phyloP scores from a whole-genome alignment of 2,113 vertebrate species.

The Actenoides hombroni region DNA sequence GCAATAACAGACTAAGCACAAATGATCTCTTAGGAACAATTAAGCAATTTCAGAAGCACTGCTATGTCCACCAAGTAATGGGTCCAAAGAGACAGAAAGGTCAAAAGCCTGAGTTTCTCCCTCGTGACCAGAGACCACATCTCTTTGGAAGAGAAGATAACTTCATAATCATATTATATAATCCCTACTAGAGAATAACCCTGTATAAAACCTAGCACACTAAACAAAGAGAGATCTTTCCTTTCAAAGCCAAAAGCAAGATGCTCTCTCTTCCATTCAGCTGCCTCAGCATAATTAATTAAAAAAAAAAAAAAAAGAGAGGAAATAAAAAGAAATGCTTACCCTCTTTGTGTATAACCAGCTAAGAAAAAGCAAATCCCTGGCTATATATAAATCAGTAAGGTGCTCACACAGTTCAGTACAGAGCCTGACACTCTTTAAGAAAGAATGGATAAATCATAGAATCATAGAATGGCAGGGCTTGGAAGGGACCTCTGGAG shows the following conservation, averaged over 20 bases:
- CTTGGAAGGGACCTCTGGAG: no score
- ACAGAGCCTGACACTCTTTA: neutral
- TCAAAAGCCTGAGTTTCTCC: neutral
- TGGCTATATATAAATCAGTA: neutral
- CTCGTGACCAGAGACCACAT: neutral
- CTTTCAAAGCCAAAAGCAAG: neutral
- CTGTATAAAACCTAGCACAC: neutral
- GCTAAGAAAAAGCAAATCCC: neutral
- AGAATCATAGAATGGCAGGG: no score
- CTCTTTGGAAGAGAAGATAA: neutral
- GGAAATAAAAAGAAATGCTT: neutral
- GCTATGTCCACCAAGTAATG: neutral
- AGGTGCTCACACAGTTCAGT: neutral
- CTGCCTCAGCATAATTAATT: neutral
- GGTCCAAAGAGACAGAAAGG: constrained; percentile 4
- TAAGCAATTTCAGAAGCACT: constrained; percentile 1
- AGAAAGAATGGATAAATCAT: neutral
- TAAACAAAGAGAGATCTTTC: neutral
- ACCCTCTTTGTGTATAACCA: neutral
- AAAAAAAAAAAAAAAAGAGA: neutral
- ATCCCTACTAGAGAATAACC: neutral
- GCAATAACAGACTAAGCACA: neutral
- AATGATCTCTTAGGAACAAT: constrained; percentile 42
- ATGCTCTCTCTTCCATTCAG: neutral
- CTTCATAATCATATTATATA: neutral